Evolutionary conservation across 2,113 vertebrate genomes (phyloP).

Genomic region (Festucalex cinctus): DNA sequence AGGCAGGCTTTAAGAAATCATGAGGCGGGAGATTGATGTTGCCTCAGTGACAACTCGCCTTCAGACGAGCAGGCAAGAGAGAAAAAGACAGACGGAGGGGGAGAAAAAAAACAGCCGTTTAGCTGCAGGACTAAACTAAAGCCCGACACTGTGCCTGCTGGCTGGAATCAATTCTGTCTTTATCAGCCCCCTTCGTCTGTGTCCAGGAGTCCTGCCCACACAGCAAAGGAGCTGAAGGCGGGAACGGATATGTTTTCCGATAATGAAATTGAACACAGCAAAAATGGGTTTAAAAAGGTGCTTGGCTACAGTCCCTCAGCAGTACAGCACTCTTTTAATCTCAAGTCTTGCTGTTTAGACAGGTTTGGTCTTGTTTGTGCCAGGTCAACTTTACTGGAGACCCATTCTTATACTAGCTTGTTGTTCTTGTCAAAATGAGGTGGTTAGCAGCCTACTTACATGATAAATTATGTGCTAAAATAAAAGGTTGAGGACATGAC

Average conservation of each 20-base stretch:
- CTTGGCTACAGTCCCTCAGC: constrained; percentile 53
- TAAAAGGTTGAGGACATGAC: constrained; percentile 6
- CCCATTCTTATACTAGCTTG: neutral
- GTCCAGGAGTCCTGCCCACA: constrained; percentile 72
- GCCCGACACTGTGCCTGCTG: constrained; percentile 60
- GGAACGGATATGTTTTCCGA: constrained; percentile 75
- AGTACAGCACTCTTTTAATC: constrained; percentile 58
- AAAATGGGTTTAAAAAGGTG: constrained; percentile 73
- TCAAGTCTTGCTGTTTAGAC: constrained; percentile 54
- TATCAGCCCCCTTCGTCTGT: constrained; percentile 73
- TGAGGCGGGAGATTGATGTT: constrained; percentile 71
- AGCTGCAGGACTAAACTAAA: constrained; percentile 72
- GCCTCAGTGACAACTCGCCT: constrained; percentile 69
- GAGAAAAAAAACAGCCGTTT: constrained; percentile 61
- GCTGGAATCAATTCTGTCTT: constrained; percentile 79
- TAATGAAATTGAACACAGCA: constrained; percentile 76
- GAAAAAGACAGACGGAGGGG: constrained; percentile 25
- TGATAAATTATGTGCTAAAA: constrained; percentile 8
- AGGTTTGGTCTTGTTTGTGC: constrained; percentile 21
- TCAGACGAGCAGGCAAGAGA: constrained; percentile 49
- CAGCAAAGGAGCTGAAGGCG: constrained; percentile 54
- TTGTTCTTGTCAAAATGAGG: neutral
- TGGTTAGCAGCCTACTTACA: neutral
- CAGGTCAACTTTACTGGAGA: neutral
- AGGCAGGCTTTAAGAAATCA: constrained; percentile 61